These are phyloP conservation scores for Anoplophora glabripennis DNA, from an alignment of 1,140 invertebrate genomes.

Conservation along the genomic window DNA sequence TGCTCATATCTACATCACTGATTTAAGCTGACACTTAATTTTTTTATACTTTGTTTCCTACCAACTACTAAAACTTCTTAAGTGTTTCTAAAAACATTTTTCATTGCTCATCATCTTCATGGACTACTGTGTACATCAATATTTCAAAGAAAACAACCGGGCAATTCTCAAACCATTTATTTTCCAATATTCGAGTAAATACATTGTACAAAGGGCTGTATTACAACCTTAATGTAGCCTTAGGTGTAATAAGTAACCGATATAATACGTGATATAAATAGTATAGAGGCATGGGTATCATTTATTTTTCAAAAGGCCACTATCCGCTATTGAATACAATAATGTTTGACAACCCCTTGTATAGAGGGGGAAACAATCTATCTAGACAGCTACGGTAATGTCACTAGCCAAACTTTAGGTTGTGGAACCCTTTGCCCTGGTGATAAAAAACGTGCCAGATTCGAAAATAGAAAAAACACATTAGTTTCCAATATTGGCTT, in stretches of 20 bases:
- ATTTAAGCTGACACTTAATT: too few relatives aligned
- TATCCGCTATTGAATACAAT: conserved; percentile 30
- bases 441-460: too few relatives aligned
- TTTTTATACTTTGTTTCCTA: too few relatives aligned
- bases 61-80: too few relatives aligned
- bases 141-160: conserved; percentile 6
- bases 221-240: conserved; percentile 7
- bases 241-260: conserved; percentile 9
- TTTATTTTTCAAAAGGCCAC: conserved; percentile 34
- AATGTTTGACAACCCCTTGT: conserved; percentile 34
- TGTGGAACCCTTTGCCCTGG: background rate
- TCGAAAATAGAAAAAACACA: too few relatives aligned
- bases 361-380: conserved; percentile 36
- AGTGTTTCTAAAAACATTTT: too few relatives aligned
- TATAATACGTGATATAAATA: conserved; percentile 9
- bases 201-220: conserved; percentile 25
- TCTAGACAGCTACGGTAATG: conserved; percentile 34
- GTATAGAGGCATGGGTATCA: conserved; percentile 21
- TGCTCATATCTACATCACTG: too few relatives aligned
- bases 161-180: conserved; percentile 21
- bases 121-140: too few relatives aligned
- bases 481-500: too few relatives aligned
- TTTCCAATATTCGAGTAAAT: conserved; percentile 22
- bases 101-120: too few relatives aligned
- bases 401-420: conserved; percentile 35